Base-by-base conservation (phyloP, 2,888 invertebrate species). In the Drosophila peninsularis region DNA sequence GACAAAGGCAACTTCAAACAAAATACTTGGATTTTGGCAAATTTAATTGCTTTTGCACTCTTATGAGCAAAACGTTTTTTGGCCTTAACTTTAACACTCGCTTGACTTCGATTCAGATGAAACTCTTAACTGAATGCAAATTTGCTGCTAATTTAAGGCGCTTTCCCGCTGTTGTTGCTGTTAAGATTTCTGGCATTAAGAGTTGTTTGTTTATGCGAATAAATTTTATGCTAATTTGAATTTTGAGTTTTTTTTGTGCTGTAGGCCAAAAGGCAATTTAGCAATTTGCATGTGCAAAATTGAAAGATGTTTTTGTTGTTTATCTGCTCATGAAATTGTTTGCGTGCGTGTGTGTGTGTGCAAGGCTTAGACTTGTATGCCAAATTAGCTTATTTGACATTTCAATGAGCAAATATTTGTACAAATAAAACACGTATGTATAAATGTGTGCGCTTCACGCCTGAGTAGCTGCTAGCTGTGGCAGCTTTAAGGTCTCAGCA, bases 351-450 rank as follows among this genome's bases (percentile, higher is more conserved):
- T 37, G n/a, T 21, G 32, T 55, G 39, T 42, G 55, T 56, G 47
- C 41, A 41, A 24, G 52, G 50, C 63, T 78, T 82, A 64, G 69
- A 73, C 80, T 82, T 83, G 80, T 74, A 75, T 74, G 80, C 65
- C 64, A 85, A 88, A 85, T 85, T 86, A 88, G 87, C 87, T 72
- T 85, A 80, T 88, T 88, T 88, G 82, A 78, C 87, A 84, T 88
- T 87, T 80, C 73, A 72, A 74, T 83, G 79, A 78, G 79, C 72
- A 88, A 84, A 84, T 81, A 88, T 81, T 81, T 82, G 68, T 57
- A 49, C 56, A 72, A 71, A 76, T 71, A 52, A 21, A 30, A 30
- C 7, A 6, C 5, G 27, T 24, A 24, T 24, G 56, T 44, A 52
- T n/a, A n/a, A n/a, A n/a, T 45, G 2, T 58, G 42, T 37, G 30